Evolutionary conservation across 2,113 vertebrate species (phyloP).

Genomic region (Theristicus caerulescens): DNA sequence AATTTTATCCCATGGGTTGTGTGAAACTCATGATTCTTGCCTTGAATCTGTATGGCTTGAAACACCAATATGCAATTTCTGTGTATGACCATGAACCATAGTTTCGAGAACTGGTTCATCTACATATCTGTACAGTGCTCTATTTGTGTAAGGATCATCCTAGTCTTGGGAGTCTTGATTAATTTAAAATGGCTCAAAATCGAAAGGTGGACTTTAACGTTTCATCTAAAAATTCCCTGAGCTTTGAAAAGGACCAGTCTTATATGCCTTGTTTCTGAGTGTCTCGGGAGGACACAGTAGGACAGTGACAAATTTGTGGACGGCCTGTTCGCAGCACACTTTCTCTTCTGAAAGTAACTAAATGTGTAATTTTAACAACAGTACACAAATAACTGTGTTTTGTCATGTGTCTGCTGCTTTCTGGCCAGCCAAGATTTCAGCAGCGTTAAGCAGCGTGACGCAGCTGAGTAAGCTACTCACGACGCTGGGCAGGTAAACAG

Average conservation of each 20-base stretch:
- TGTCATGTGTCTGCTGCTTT: not conserved
- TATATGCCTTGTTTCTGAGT: not conserved
- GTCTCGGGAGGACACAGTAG: not conserved
- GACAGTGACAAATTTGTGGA: not conserved
- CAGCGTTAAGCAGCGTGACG: not conserved
- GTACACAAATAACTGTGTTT: not conserved
- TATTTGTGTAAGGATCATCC: not conserved
- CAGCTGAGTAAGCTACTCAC: not conserved
- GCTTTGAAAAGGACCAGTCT: not conserved
- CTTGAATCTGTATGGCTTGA: not conserved
- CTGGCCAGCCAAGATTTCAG: not conserved
- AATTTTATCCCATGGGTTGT: not conserved
- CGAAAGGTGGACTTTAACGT: not conserved
- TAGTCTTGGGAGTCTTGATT: not conserved
- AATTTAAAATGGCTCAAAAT: not conserved
- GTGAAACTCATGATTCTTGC: not conserved
- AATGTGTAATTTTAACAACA: not conserved
- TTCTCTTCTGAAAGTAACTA: not conserved
- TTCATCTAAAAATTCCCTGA: not conserved
- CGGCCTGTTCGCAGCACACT: not conserved
- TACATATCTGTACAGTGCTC: not conserved
- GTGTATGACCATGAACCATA: not conserved
- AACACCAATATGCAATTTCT: not conserved
- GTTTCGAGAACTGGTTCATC: not conserved
- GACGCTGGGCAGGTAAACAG: constrained; percentile 3